These are phyloP conservation scores for Oasisia sp. DNA, from an alignment of 2,888 invertebrate genomes.

Conservation along the genomic window DNA sequence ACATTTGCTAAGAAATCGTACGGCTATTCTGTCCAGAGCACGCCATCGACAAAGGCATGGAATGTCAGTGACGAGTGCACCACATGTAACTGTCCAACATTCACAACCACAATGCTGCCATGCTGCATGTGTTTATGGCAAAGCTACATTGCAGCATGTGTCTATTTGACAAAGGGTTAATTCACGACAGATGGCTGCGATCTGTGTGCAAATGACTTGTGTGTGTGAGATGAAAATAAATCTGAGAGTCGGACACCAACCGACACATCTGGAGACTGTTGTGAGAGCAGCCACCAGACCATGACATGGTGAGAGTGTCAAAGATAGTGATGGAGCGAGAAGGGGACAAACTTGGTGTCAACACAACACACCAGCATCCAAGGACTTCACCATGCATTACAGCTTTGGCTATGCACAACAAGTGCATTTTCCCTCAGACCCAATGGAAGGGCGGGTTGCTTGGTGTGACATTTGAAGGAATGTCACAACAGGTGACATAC, in stretches of 20 bases:
- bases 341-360: conserved; percentile 1
- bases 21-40: too few relatives aligned
- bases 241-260: conserved; percentile 27
- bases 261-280: conserved; percentile 28
- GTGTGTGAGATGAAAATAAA: conserved; percentile 35
- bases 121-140: too few relatives aligned
- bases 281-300: conserved; percentile 30
- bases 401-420: conserved; percentile 46
- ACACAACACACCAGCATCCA: conserved; percentile 29
- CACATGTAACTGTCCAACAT: too few relatives aligned
- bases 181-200: too few relatives aligned
- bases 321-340: neutral
- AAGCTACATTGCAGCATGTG: too few relatives aligned
- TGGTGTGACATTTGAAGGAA: conserved; percentile 41
- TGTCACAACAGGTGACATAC: conserved; percentile 41
- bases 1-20: too few relatives aligned
- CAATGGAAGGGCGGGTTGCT: conserved; percentile 44
- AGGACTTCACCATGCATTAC: conserved; percentile 37
- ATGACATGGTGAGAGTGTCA: too few relatives aligned
- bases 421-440: conserved; percentile 42
- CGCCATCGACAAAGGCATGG: too few relatives aligned
- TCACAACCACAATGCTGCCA: too few relatives aligned
- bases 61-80: too few relatives aligned
- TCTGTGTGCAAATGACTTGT: too few relatives aligned
- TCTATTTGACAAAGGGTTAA: too few relatives aligned